phyloP scores from a whole-genome alignment of 2,113 vertebrate species.

The Ptilonorhynchus violaceus region DNA sequence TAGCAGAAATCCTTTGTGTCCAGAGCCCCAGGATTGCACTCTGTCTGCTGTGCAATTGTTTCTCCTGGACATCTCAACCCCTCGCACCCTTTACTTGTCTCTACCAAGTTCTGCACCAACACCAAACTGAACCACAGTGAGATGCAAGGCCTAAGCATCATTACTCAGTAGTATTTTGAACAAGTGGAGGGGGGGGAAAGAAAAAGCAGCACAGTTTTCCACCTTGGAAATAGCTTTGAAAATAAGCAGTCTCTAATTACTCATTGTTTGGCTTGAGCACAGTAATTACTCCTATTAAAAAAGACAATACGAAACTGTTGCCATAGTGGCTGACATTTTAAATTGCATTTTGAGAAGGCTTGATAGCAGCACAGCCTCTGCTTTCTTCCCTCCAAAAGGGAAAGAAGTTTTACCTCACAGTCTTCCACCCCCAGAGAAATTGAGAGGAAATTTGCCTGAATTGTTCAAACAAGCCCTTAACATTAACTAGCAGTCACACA shows the following conservation, averaged over 20 bases:
- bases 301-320: slow-evolving; percentile 34
- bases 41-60: background rate
- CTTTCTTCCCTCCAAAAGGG: slow-evolving; percentile 3
- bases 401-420: background rate
- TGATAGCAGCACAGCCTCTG: slow-evolving; percentile 4
- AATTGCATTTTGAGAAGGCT: slow-evolving; percentile 6
- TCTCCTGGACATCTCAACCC: background rate
- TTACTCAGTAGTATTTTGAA: background rate
- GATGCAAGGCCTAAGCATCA: background rate
- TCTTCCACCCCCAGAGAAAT: background rate
- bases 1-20: background rate
- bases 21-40: background rate
- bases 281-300: slow-evolving; percentile 26
- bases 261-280: slow-evolving; percentile 19
- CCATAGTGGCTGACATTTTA: slow-evolving; percentile 23
- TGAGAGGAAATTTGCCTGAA: slow-evolving; percentile 1
- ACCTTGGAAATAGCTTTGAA: slow-evolving; percentile 5
- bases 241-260: slow-evolving; percentile 36
- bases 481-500: background rate
- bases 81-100: background rate
- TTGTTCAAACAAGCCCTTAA: background rate
- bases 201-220: background rate
- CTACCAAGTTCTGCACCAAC: background rate
- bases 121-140: background rate
- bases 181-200: background rate